Base-by-base conservation (phyloP, 1,140 invertebrate genomes). In the Cyrtorhinus lividipennis region DNA sequence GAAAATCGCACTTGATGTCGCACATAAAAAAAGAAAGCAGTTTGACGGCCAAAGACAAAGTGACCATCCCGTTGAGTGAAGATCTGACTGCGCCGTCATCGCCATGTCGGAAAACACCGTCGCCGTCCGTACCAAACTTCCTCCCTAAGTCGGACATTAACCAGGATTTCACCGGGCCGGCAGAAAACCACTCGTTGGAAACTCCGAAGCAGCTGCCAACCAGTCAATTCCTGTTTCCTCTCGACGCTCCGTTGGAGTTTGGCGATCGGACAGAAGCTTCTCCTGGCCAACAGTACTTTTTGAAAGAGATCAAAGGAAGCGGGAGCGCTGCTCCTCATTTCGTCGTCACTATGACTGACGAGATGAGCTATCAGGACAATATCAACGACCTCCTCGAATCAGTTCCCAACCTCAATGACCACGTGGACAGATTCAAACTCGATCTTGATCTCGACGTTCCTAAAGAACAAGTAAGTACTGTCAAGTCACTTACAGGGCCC, bases 1-100 rank as follows among this genome's bases (percentile, higher is more conserved):
- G 79, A 26, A 84, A 84, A 67, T 77, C 80, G 23, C 86, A 88
- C 66, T 67, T 79, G 22, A 57, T 75, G 56, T 78, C 79, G 2
- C 83, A 84, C 65, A 75, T 75, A 56, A 79, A 78, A 44, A 69
- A 76, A 58, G 64, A 24, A 12, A 24, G 27, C 1, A n/a, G 2
- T 24, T n/a, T 57, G 5, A 24, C 13, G 26, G 30, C n/a, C 2
- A 61, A 61, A 24, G 18, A 60, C 18, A 60, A 60, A n/a, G 27
- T 46, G 3, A 59, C 8, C 2, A 20, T 25, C 5, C 15, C 8
- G 18, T 38, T 20, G 18, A 10, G 2, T 2, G n/a, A 2, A 12
- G 27, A 18, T n/a, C 10, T 3, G n/a, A 24, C 27, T 18, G 24
- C 2, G 2, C 3, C 18, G 48, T 53, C 48, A 5, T 20, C 48